phyloP scores from a whole-genome alignment of 2,797 vertebrate genomes.

The Paratrypauchen microcephalus region DNA sequence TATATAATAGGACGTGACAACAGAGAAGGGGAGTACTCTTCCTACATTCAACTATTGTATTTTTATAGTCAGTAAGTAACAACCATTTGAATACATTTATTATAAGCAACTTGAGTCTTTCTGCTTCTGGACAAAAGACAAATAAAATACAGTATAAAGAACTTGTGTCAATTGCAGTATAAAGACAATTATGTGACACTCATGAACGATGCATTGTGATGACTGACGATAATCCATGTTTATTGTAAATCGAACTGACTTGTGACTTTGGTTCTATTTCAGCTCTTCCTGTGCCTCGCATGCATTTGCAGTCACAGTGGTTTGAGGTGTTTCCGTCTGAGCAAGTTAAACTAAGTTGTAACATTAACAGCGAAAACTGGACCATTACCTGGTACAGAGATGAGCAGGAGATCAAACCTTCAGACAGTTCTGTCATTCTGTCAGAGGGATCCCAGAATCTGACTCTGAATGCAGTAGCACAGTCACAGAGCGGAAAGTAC shows the following conservation, averaged over 20 bases:
- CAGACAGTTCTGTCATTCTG: slow-evolving; percentile 3
- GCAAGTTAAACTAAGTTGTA: slow-evolving; percentile 50
- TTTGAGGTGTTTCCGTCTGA: slow-evolving; percentile 54
- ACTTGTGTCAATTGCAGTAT: neutral
- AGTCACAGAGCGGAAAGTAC: slow-evolving; percentile 28
- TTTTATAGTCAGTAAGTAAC: too few relatives aligned
- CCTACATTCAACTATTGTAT: too few relatives aligned
- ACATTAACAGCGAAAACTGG: slow-evolving; percentile 34
- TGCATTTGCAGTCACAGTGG: slow-evolving; percentile 16
- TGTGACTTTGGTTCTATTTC: slow-evolving; percentile 18
- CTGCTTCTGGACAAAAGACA: neutral
- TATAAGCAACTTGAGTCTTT: neutral
- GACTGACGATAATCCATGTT: neutral
- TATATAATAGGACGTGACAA: neutral
- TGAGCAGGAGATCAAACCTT: accelerated
- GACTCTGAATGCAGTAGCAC: slow-evolving; percentile 14
- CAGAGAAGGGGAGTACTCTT: neutral
- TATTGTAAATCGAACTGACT: neutral
- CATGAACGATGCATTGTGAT: neutral
- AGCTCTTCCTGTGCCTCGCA: slow-evolving; percentile 36
- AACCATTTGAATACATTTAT: too few relatives aligned
- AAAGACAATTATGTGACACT: neutral
- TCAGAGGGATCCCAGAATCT: slow-evolving; percentile 10
- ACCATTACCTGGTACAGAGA: slow-evolving; percentile 46
- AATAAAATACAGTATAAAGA: neutral